Conservation (phyloP, 2,113 vertebrate genomes). For the Tor tambroides region DNA sequence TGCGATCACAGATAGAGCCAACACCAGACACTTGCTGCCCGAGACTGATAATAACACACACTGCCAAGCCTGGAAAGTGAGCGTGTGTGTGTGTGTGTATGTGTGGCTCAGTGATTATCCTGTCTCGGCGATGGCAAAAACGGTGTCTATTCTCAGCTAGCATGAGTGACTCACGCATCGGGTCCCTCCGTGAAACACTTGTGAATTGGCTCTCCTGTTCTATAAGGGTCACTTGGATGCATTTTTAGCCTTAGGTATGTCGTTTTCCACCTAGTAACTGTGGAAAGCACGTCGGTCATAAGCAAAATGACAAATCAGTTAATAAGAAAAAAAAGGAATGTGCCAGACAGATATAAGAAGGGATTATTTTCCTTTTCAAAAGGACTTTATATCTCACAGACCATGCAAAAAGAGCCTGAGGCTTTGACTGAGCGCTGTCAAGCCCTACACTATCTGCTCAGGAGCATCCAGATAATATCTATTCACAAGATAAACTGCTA, state of each 20-base stretch:
- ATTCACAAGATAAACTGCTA: not conserved
- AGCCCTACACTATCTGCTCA: slow-evolving; percentile 22
- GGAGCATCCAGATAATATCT: slow-evolving; percentile 11
- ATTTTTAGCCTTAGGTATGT: slow-evolving; percentile 41
- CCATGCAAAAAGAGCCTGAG: not conserved
- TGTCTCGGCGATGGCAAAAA: slow-evolving; percentile 43
- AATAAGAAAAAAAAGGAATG: not conserved
- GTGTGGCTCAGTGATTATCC: slow-evolving; percentile 27
- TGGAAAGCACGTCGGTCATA: slow-evolving; percentile 10
- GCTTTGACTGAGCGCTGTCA: slow-evolving; percentile 24
- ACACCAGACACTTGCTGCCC: slow-evolving; percentile 53
- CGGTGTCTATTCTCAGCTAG: slow-evolving; percentile 52
- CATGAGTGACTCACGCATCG: slow-evolving; percentile 13
- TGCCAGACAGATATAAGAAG: slow-evolving; percentile 2
- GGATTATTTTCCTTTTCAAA: slow-evolving; percentile 13
- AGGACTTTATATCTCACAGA: slow-evolving; percentile 7
- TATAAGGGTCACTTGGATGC: slow-evolving; percentile 32
- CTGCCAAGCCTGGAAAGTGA: slow-evolving; percentile 28
- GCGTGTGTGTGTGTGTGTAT: slow-evolving; percentile 40
- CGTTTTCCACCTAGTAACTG: slow-evolving; percentile 13
- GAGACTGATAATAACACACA: slow-evolving; percentile 56
- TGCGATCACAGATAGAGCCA: slow-evolving; percentile 55
- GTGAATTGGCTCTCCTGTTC: slow-evolving; percentile 27
- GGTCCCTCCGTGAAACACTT: slow-evolving; percentile 8
- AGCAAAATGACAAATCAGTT: slow-evolving; percentile 32